Percentiles rank a stretch among this genome's conserved stretches.
Evolutionary conservation across 1,140 invertebrate species (phyloP).

Genomic region (Drosophila asahinai): DNA sequence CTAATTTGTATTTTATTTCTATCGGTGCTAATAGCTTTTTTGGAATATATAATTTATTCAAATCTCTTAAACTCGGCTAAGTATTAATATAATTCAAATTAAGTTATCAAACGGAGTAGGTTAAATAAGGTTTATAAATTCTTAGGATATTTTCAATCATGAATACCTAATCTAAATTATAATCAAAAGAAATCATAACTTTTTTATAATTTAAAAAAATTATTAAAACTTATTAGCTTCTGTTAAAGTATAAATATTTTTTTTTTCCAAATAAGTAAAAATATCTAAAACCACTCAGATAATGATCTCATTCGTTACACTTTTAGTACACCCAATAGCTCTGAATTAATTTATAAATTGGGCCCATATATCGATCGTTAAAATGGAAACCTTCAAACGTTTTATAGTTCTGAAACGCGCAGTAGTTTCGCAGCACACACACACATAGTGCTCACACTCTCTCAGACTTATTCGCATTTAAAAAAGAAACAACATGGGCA

Average conservation of each 20-base stretch:
- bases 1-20: neutral
- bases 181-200: neutral
- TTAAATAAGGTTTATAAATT: neutral
- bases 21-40: neutral
- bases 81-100: neutral
- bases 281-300: neutral
- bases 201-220: neutral
- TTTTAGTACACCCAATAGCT: neutral
- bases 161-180: neutral
- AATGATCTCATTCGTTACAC: neutral
- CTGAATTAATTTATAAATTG: constrained; percentile 2
- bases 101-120: neutral
- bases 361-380: constrained; percentile 8
- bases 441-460: neutral
- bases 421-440: constrained; percentile 1
- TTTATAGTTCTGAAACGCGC: constrained; percentile 42
- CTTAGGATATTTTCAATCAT: neutral
- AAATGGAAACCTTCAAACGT: constrained; percentile 7
- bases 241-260: neutral
- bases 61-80: neutral
- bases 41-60: neutral
- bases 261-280: neutral
- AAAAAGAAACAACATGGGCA: constrained; percentile 34
- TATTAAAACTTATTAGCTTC: too few species aligned
- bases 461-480: constrained; percentile 18